phyloP scores from a whole-genome alignment of 1,140 invertebrate species.

The Phymastichus coffea region DNA sequence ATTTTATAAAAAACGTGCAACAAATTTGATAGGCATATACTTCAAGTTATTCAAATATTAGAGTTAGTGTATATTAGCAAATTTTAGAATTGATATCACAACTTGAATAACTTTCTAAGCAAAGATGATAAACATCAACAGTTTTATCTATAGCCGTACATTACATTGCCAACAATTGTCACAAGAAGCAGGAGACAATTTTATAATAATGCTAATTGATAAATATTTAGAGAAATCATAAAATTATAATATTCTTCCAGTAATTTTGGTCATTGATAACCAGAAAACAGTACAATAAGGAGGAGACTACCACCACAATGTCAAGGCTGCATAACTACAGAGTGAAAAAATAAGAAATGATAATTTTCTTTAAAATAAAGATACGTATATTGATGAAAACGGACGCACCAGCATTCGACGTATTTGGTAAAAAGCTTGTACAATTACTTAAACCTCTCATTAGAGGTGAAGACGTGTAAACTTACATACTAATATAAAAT shows the following conservation, averaged over 20 bases:
- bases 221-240: too few species aligned
- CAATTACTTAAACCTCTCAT: background rate
- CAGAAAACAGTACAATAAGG: too few species aligned
- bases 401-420: slow-evolving; percentile 23
- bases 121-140: too few species aligned
- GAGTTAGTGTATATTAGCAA: background rate
- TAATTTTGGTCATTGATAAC: too few species aligned
- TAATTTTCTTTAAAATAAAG: background rate
- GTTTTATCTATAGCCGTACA: too few species aligned
- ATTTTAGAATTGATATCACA: background rate
- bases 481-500: slow-evolving; percentile 11
- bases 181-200: too few species aligned
- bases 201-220: too few species aligned
- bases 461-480: too few species aligned
- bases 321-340: slow-evolving; percentile 1
- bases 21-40: background rate
- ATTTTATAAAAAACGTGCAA: slow-evolving; percentile 22
- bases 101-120: too few species aligned
- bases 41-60: slow-evolving; percentile 11
- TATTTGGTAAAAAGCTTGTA: slow-evolving; percentile 11
- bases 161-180: too few species aligned
- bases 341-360: background rate
- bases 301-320: slow-evolving; percentile 20
- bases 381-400: background rate
- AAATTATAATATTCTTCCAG: too few species aligned